Percentiles rank a stretch among this genome's conserved stretches.
Conservation (phyloP, 2,888 invertebrate species). For the Barypeithes pellucidus region DNA sequence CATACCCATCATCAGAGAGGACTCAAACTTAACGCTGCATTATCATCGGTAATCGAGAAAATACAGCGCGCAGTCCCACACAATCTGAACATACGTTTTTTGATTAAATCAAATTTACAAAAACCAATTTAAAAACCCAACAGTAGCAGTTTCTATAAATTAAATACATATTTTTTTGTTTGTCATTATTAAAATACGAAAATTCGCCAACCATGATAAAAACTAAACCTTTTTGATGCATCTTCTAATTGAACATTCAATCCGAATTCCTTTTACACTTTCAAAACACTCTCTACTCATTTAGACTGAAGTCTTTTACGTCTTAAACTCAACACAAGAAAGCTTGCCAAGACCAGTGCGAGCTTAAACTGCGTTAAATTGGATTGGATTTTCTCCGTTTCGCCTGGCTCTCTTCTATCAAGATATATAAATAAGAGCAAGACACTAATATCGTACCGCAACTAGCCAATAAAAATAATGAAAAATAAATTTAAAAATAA, state of each 20-base stretch:
- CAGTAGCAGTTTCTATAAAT: too few relatives aligned
- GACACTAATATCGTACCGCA: constrained; percentile 42
- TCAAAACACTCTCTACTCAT: constrained; percentile 35
- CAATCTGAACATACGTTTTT: too few relatives aligned
- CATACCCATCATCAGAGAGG: too few relatives aligned
- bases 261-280: constrained; percentile 24
- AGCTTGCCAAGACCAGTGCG: constrained; percentile 43
- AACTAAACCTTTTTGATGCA: not conserved
- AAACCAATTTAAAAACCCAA: too few relatives aligned
- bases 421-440: constrained; percentile 42
- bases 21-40: too few relatives aligned
- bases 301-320: constrained; percentile 31
- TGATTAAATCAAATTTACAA: too few relatives aligned
- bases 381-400: constrained; percentile 47
- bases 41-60: too few relatives aligned
- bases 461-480: constrained; percentile 38
- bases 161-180: too few relatives aligned
- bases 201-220: not conserved
- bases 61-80: too few relatives aligned
- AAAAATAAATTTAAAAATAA: too few relatives aligned
- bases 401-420: constrained; percentile 30
- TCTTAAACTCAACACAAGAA: constrained; percentile 40
- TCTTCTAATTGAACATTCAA: constrained; percentile 26
- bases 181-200: too few relatives aligned
- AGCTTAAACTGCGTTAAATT: constrained; percentile 48